Base-by-base conservation (phyloP, 2,888 invertebrate species). In the Sphinx pinastri region DNA sequence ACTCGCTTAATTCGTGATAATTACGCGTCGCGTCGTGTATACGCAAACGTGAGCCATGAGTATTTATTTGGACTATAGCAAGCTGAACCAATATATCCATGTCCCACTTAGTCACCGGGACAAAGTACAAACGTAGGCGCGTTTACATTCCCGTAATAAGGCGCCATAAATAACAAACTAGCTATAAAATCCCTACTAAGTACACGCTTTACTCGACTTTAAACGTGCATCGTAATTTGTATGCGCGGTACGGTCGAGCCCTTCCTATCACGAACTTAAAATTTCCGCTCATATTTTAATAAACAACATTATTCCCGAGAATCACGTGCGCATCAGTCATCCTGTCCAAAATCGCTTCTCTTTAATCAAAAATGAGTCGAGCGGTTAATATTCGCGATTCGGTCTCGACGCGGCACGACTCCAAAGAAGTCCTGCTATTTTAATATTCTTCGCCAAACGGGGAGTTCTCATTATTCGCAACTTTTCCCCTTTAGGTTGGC, bases 1-100 rank as follows among this genome's bases (percentile, higher is more conserved):
- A 91, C 88, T 88, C 87, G 88, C 86, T 91, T 90, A 92, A 92
- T 92, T 90, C 87, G 88, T 89, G 86, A 91, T 92, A 92, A 92
- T 92, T 89, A 90, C 85, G 84, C 86, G 87, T 79, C 25, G 25
- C 25, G 25, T 25, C 86, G 81, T 86, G 82, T 81, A 84, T 87
- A 85, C 83, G 83, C 82, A 86, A 88, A 90, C 87, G 88, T 88
- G 85, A 84, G 83, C 85, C 77, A 79, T 76, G 82, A 82, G 83
- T 87, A 89, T 88, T 88, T 90, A 89, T 90, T 80, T 84, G 79
- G 82, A 83, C 84, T 81, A 81, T 84, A 8, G n/a, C 49, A 63
- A 63, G 49, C 63, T 49, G 63, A 63, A 13, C 47, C 63, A 47
- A 49, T 79, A 79, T 79, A 78, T 78, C 78, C 77, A 78, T 81